These are phyloP conservation scores for Mormyrus lacerda DNA, from an alignment of 2,113 vertebrate genomes.

Conservation along the genomic window DNA sequence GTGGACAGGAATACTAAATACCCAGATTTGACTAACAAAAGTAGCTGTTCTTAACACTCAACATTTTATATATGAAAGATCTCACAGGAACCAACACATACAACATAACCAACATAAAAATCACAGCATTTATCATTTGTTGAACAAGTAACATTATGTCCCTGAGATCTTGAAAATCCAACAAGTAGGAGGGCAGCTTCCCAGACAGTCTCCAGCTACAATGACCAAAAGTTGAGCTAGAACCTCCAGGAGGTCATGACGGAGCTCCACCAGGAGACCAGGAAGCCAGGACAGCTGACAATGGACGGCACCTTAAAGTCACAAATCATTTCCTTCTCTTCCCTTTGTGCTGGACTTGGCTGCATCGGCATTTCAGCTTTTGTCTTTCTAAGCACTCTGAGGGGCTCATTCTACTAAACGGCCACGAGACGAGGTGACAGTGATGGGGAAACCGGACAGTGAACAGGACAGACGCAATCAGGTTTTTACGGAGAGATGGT, in stretches of 20 bases:
- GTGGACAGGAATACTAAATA: not conserved
- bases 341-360: not conserved
- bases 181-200: not conserved
- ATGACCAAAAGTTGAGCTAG: not conserved
- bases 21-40: not conserved
- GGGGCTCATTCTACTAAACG: not conserved
- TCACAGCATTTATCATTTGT: not conserved
- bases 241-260: not conserved
- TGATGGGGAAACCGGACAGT: not conserved
- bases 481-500: not conserved
- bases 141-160: not conserved
- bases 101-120: not conserved
- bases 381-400: not conserved
- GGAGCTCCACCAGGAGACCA: not conserved
- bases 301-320: not conserved
- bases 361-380: not conserved
- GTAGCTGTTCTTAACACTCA: not conserved
- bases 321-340: not conserved
- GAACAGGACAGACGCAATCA: not conserved
- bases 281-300: not conserved
- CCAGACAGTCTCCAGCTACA: not conserved
- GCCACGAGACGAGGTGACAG: not conserved
- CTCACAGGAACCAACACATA: not conserved
- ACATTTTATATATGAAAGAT: not conserved
- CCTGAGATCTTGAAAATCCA: not conserved